Percentiles rank a stretch among this genome's conserved stretches.
Conservation (phyloP, 2,113 vertebrate genomes). For the Saccopteryx bilineata region DNA sequence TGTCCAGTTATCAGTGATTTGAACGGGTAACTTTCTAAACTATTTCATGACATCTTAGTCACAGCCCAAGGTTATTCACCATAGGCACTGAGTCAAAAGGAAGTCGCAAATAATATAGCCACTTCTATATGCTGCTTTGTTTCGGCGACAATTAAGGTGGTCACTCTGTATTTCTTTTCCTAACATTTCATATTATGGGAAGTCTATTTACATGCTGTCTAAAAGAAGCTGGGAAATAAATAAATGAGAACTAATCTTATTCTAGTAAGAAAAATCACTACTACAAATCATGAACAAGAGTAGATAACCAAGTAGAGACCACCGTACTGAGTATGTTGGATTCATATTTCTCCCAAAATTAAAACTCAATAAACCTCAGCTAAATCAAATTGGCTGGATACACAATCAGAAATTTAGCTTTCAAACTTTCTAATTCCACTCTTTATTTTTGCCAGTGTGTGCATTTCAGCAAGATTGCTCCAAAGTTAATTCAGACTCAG, state of each 20-base stretch:
- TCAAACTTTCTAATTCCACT: neutral
- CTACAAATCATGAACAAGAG: neutral
- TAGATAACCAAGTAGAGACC: neutral
- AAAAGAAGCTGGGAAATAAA: neutral
- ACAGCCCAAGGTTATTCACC: slow-evolving; percentile 51
- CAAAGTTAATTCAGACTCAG: slow-evolving; percentile 29
- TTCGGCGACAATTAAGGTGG: neutral
- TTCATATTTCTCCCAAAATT: neutral
- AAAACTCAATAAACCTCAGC: slow-evolving; percentile 14
- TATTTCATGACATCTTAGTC: slow-evolving; percentile 69
- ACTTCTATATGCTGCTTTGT: neutral
- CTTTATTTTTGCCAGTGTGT: neutral
- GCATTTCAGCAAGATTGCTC: neutral
- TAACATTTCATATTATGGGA: neutral
- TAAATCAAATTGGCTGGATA: neutral
- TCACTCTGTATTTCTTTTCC: slow-evolving; percentile 13
- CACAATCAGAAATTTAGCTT: neutral
- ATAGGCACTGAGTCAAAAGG: slow-evolving; percentile 53
- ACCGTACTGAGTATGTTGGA: neutral
- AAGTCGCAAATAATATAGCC: neutral
- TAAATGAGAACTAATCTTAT: slow-evolving; percentile 31
- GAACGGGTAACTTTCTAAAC: slow-evolving; percentile 47
- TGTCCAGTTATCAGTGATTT: slow-evolving; percentile 29
- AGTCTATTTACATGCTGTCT: neutral
- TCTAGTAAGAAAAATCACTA: slow-evolving; percentile 1